Evolutionary conservation across 2,888 invertebrate genomes (phyloP).

Genomic region (Anagyrus pseudococci): DNA sequence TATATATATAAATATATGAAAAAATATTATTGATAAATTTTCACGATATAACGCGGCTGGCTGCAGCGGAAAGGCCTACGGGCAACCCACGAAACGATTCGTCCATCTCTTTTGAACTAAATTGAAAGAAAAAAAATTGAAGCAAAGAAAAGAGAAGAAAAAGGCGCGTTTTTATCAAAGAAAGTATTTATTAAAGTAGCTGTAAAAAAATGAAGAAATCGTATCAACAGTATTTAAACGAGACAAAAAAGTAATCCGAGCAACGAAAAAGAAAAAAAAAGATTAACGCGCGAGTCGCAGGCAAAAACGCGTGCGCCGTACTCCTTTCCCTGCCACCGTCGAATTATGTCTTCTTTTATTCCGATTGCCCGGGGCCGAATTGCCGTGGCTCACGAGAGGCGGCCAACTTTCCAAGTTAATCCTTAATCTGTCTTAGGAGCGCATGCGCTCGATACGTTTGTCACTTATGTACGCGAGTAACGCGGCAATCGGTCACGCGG

Average conservation of each 20-base stretch:
- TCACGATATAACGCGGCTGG: conserved; percentile 42
- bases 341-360: conserved; percentile 46
- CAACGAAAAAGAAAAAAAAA: conserved; percentile 10
- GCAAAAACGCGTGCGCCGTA: conserved; percentile 25
- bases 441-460: conserved; percentile 29
- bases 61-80: conserved; percentile 35
- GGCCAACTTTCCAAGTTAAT: conserved; percentile 7
- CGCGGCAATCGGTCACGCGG: conserved; percentile 33
- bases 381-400: conserved; percentile 36
- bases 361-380: conserved; percentile 39
- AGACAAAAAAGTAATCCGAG: conserved; percentile 10
- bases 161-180: conserved; percentile 31
- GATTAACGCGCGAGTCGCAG: conserved; percentile 2
- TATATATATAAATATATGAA: conserved; percentile 42
- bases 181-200: conserved; percentile 38
- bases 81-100: conserved; percentile 19
- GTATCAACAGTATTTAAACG: conserved; percentile 32
- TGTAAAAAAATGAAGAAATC: conserved; percentile 34
- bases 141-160: conserved; percentile 18
- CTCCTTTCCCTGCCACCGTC: conserved; percentile 40
- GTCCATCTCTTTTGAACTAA: conserved; percentile 35
- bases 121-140: conserved; percentile 12
- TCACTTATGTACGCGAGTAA: neutral
- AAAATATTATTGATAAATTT: conserved; percentile 42
- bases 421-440: conserved; percentile 47